Conservation (phyloP, 2,113 vertebrate genomes). For the Petaurus breviceps region DNA sequence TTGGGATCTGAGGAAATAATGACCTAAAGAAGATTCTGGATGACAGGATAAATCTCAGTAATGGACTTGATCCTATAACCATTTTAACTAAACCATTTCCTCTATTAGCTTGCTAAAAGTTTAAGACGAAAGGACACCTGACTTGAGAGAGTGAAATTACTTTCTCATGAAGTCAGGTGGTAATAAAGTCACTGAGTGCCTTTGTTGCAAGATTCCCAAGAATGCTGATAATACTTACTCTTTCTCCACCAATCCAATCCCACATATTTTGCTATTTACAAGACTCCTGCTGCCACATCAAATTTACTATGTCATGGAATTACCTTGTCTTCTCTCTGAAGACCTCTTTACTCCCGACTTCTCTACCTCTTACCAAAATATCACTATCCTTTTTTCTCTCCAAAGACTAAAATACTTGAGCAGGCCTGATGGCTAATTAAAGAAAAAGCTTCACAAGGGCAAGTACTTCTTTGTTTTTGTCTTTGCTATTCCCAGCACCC, state of each 20-base stretch:
- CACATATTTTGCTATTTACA: conserved; percentile 64
- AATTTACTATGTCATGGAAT: conserved; percentile 43
- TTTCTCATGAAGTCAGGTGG: conserved; percentile 45
- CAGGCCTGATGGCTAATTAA: not conserved
- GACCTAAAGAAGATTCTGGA: not conserved
- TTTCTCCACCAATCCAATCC: conserved; percentile 39
- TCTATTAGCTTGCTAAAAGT: not conserved
- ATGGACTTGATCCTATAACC: not conserved
- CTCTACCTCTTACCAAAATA: conserved; percentile 35
- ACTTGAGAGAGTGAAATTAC: not conserved
- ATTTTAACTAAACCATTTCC: not conserved
- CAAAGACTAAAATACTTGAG: not conserved
- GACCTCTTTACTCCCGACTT: conserved; percentile 33
- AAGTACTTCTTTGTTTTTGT: not conserved
- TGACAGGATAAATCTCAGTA: not conserved
- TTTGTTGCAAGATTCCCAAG: not conserved
- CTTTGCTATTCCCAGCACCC: not conserved
- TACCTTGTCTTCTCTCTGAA: conserved; percentile 54
- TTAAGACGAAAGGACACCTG: conserved; percentile 16
- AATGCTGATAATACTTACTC: conserved; percentile 16
- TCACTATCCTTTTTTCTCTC: not conserved
- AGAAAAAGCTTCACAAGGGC: not conserved
- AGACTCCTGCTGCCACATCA: conserved; percentile 32
- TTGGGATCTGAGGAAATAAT: not conserved
- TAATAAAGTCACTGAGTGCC: conserved; percentile 44